These are phyloP conservation scores for Agriopis marginaria DNA, from an alignment of 2,888 invertebrate species.

Conservation along the genomic window DNA sequence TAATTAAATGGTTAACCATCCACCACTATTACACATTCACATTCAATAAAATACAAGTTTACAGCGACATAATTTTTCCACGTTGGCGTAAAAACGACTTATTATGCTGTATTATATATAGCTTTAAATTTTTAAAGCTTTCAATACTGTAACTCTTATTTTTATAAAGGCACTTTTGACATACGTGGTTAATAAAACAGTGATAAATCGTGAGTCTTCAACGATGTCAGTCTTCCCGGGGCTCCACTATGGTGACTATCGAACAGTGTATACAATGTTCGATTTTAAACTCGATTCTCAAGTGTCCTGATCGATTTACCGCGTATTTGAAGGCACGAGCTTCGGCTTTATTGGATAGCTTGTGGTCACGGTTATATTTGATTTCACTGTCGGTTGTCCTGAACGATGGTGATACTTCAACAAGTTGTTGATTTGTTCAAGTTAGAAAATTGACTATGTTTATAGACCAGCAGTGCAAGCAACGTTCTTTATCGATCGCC, in stretches of 20 bases:
- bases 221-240: background rate
- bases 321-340: constrained; percentile 39
- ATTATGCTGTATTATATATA: too few species aligned
- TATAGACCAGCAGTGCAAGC: background rate
- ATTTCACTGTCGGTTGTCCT: constrained; percentile 21
- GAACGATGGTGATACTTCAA: constrained; percentile 3
- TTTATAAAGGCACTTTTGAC: background rate
- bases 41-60: too few species aligned
- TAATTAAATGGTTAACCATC: too few species aligned
- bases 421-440: background rate
- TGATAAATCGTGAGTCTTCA: background rate
- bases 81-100: too few species aligned
- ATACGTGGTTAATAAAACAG: background rate
- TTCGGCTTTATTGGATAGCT: constrained; percentile 17
- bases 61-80: too few species aligned
- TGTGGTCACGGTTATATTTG: constrained; percentile 34
- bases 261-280: background rate
- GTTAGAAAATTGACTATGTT: too few species aligned
- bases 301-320: constrained; percentile 42
- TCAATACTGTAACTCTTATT: background rate
- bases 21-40: too few species aligned
- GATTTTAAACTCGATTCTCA: constrained; percentile 3
- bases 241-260: background rate
- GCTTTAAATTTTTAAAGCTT: too few species aligned
- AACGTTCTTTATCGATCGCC: too few species aligned